Evolutionary conservation across 1,140 invertebrate genomes (phyloP), one percentile per base, ranked within the genome.

Genomic region (Drosophila equinoxialis): DNA sequence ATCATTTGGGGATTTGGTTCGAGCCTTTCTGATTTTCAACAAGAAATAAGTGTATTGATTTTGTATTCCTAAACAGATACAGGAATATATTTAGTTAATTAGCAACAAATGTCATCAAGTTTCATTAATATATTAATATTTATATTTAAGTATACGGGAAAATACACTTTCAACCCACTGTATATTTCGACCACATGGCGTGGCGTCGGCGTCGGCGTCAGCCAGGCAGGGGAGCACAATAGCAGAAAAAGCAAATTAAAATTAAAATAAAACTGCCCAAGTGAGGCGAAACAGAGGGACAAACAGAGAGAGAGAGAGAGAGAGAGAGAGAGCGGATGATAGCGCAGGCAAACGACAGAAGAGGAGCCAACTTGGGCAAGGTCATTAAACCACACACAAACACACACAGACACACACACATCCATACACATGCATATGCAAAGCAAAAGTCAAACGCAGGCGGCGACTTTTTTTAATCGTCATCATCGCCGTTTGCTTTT

Each of bases 351-450:
- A 10, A 51, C 14, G 45, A 20, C 45, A 51, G 8, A 48, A 51
- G 45, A 51, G 45, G 17, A 48, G 60, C 66, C 82, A 79, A 86
- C 82, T 86, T 86, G 82, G 82, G 83, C 82, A 86, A 86, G 82
- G 82, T 86, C 82, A 86, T 86, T 86, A 86, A 85, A 86, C 82
- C 82, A 86, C 82, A 86, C 82, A 79, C 81, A 79, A n/a, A n/a
- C 62, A 74, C 66, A 68, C 67, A 67, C 45, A 37, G 55, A 48
- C 26, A 39, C 68, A 42, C 33, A 39, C 65, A 62, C 68, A 45
- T 17, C 62, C 45, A 37, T 13, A 48, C 45, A 48, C 14, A 23
- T 51, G 45, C 45, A 51, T 51, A 39, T 62, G 79, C 71, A 17
- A 51, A 51, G 23, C 42, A 30, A n/a, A 63, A 51, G 45, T 23